Conservation (phyloP, 2,888 invertebrate species). For the Philaethria dido region DNA sequence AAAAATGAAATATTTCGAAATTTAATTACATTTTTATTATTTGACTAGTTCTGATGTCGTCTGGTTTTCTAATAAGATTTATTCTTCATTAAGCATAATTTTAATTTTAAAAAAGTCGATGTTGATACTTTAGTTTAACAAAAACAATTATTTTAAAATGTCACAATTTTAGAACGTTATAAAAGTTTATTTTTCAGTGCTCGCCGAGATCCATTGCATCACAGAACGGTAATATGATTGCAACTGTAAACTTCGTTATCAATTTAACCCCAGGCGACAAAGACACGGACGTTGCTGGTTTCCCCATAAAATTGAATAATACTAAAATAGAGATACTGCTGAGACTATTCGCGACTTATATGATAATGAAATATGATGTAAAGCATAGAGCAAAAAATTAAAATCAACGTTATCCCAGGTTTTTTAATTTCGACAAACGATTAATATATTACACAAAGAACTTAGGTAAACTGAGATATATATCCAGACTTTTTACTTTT, state of each 20-base stretch:
- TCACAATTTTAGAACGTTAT: slow-evolving; percentile 30
- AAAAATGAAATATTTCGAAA: not conserved
- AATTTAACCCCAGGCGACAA: slow-evolving; percentile 50
- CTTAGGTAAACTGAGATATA: too few relatives aligned
- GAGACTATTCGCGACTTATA: slow-evolving; percentile 29
- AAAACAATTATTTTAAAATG: not conserved
- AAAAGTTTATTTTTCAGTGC: slow-evolving; percentile 49
- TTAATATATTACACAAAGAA: too few relatives aligned
- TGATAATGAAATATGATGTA: not conserved
- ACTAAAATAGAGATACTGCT: slow-evolving; percentile 47
- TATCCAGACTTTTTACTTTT: too few relatives aligned
- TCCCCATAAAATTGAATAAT: slow-evolving; percentile 62
- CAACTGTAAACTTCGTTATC: slow-evolving; percentile 52
- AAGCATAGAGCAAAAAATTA: not conserved
- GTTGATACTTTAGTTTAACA: too few relatives aligned
- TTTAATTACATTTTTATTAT: not conserved
- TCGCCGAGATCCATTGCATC: slow-evolving; percentile 38
- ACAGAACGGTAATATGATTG: slow-evolving; percentile 47
- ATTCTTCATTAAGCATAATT: not conserved
- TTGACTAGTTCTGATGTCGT: not conserved
- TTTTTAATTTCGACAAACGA: too few relatives aligned
- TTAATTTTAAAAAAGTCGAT: not conserved
- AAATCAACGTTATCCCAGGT: too few relatives aligned
- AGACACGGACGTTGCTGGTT: slow-evolving; percentile 51
- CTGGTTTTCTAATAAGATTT: not conserved